Base-by-base conservation (phyloP, 2,888 invertebrate species). In the Iselma pallidipennis region DNA sequence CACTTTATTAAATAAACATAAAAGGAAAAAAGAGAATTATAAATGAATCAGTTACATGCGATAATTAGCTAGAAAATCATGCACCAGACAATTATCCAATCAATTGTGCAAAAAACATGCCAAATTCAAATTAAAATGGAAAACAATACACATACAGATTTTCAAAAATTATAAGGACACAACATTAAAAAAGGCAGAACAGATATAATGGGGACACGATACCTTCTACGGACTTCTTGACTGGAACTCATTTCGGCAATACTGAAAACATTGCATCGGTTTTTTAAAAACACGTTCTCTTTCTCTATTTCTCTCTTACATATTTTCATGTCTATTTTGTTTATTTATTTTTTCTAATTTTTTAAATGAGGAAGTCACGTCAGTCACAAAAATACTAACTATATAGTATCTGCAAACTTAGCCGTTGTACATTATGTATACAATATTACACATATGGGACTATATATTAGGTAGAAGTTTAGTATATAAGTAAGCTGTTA, bases 171-270 rank as follows among this genome's bases (percentile, higher is more conserved):
- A n/a, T n/a, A n/a, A n/a, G n/a, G n/a, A n/a, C n/a, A n/a, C n/a
- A n/a, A n/a, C n/a, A n/a, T n/a, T n/a, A n/a, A n/a, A n/a, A n/a
- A n/a, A n/a, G n/a, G n/a, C n/a, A n/a, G n/a, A n/a, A n/a, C n/a
- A n/a, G n/a, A n/a, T n/a, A n/a, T n/a, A 42, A 25, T 10, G 6
- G 1, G 2, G 19, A 21, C 49, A 58, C 42, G 52, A 58, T 81
- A 81, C 81, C 81, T 81, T 80, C 80, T 76, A 69, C 81, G 78
- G 69, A 76, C 78, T 73, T 81, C 81, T 74, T 80, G 79, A 69
- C 74, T 77, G 69, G 78, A 76, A 75, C 77, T 80, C 79, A 79
- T 80, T 78, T 80, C 80, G 70, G 79, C 78, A 71, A 78, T 76
- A 76, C 80, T 80, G 79, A 74, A 77, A 80, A 73, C 61, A 68